Base-by-base conservation (phyloP, 2,113 vertebrate species). In the Pimephales promelas region DNA sequence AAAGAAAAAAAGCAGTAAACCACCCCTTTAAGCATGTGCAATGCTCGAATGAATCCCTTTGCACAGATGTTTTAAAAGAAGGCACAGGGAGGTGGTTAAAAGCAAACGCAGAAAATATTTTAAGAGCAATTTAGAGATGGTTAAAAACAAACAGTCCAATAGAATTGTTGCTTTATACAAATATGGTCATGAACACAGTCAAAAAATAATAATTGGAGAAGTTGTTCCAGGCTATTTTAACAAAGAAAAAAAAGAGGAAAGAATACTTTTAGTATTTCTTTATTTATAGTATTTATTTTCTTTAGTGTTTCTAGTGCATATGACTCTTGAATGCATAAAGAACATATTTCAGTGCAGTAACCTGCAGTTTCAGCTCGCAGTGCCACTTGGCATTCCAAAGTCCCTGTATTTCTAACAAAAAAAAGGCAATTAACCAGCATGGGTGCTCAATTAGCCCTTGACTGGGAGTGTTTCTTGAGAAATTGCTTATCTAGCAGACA, bases 401-500 rank as follows among this genome's bases (percentile, higher is more conserved):
- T n/a, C n/a, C n/a, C n/a, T n/a, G n/a, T n/a, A n/a, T n/a, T n/a
- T n/a, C n/a, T n/a, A n/a, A n/a, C 24, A 71, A 57, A 4, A 57
- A 71, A 10, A 66, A 57, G 31, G 22, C 66, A 88, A 86, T 82
- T 83, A 85, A 34, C 62, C 71, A 70, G 81, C 76, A 45, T 72
- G 68, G 68, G 43, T 85, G 54, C 43, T 87, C 66, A 86, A 83
- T 89, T 86, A 89, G 83, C 76, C 83, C 59, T 61, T 84, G 49
- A 84, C 61, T 49, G n/a, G 64, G 10, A 57, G 24, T 64, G 85
- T 85, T 89, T 84, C 36, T 82, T 26, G 86, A 84, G 79, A 40
- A 86, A 83, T 54, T 76, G 68, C 71, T 89, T 89, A 88, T 87
- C 80, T 76, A 43, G 70, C 78, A 81, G 86, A 82, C 57, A 87